Conservation (phyloP, 2,113 vertebrate species). For the Caretta caretta region DNA sequence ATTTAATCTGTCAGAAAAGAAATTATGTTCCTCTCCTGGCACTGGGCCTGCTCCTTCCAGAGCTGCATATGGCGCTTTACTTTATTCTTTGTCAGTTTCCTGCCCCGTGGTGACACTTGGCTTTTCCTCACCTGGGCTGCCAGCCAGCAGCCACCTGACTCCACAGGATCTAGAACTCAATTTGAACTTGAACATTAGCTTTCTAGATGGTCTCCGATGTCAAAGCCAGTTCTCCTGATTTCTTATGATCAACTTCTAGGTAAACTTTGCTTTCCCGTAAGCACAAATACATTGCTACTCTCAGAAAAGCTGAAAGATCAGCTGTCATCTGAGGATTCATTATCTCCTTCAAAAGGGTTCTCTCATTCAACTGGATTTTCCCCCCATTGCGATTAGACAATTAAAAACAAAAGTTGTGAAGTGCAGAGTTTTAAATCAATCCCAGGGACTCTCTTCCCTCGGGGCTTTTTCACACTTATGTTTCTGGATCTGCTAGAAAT, state of each 20-base stretch:
- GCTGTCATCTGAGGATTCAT: not conserved
- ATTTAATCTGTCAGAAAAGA: constrained; percentile 70
- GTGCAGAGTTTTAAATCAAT: constrained; percentile 53
- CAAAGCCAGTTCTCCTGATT: not conserved
- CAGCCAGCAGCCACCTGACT: not conserved
- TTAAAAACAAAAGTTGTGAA: constrained; percentile 60
- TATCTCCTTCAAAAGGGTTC: constrained; percentile 2
- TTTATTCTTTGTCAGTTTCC: not conserved
- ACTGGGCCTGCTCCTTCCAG: not conserved
- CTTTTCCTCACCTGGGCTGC: not conserved
- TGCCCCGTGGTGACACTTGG: not conserved
- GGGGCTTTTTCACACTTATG: constrained; percentile 60
- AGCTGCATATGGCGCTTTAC: not conserved
- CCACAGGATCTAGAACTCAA: not conserved
- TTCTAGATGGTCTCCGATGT: not conserved
- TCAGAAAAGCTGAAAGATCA: not conserved
- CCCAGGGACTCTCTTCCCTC: constrained; percentile 52
- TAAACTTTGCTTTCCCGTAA: not conserved
- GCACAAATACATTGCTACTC: not conserved
- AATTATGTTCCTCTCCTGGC: constrained; percentile 55
- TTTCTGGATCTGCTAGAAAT: constrained; percentile 55
- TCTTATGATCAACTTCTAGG: not conserved
- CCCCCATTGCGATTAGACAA: constrained; percentile 33
- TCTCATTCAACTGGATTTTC: constrained; percentile 4
- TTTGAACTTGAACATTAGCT: not conserved